Conservation (phyloP, 2,797 vertebrate genomes). For the Psittacula derbiana region DNA sequence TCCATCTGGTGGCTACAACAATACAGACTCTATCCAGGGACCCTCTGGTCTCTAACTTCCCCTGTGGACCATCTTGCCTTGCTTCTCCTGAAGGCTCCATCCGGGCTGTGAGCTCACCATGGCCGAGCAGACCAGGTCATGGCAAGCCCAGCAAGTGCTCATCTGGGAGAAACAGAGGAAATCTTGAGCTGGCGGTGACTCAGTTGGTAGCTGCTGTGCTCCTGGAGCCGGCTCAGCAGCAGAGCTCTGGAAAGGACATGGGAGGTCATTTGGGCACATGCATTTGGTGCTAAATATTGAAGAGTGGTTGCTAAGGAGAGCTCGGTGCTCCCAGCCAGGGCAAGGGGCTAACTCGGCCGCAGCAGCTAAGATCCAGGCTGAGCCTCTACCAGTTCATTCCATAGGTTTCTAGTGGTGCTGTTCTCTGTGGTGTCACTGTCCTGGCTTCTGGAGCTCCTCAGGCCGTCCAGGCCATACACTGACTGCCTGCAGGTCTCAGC, state of each 20-base stretch:
- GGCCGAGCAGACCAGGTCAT: rapidly evolving
- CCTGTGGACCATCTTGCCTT: rapidly evolving
- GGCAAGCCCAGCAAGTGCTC: background rate
- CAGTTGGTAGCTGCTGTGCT: background rate
- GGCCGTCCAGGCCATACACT: background rate
- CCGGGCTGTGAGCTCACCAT: background rate
- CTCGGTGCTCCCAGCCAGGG: background rate
- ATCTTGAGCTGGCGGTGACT: background rate
- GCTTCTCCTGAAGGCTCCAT: background rate
- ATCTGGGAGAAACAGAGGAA: background rate
- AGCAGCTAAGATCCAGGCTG: background rate
- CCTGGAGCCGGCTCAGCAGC: background rate
- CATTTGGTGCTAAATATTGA: slow-evolving; percentile 36
- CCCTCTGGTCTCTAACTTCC: background rate
- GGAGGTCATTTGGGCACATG: slow-evolving; percentile 7
- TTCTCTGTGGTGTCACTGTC: background rate
- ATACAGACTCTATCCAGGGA: background rate
- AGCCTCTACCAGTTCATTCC: background rate
- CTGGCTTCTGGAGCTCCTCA: background rate
- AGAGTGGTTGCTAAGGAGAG: slow-evolving; percentile 25
- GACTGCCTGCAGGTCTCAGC: background rate
- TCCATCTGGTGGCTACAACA: background rate
- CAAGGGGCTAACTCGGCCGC: background rate
- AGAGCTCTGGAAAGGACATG: background rate
- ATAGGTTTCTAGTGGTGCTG: background rate